Evolutionary conservation across 2,797 vertebrate genomes (phyloP).

Genomic region (Euphonia xanthogaster): DNA sequence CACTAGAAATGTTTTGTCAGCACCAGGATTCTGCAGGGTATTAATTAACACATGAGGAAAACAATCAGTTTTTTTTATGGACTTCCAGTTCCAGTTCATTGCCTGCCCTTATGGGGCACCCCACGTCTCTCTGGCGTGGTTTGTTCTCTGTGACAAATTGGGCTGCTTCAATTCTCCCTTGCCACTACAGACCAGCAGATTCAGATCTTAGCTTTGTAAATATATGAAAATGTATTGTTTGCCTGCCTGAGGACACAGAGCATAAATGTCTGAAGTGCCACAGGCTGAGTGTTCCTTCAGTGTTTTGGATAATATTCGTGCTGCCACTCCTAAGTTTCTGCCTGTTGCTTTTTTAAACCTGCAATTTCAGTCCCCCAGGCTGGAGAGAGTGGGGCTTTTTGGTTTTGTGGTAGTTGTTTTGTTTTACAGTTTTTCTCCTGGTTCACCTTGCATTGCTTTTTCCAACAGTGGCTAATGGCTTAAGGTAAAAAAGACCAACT

Average conservation of each 20-base stretch:
- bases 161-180: neutral
- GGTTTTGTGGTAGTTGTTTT: neutral
- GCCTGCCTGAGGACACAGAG: neutral
- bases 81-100: neutral
- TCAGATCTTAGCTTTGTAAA: neutral
- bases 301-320: neutral
- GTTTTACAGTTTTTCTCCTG: neutral
- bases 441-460: neutral
- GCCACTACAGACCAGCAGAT: neutral
- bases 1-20: neutral
- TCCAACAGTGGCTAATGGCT: neutral
- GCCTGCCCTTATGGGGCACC: neutral
- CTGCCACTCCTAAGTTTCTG: neutral
- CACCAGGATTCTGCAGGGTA: neutral
- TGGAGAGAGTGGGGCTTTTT: neutral
- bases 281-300: neutral
- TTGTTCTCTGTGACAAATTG: neutral
- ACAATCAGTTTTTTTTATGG: neutral
- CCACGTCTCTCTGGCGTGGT: neutral
- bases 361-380: neutral
- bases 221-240: neutral
- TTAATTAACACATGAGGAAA: neutral
- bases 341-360: neutral
- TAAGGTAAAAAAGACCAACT: neutral
- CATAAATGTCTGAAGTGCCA: neutral